Percentiles rank a stretch among this genome's conserved stretches.
phyloP scores from a whole-genome alignment of 2,797 vertebrate genomes.

The Astyanax mexicanus region DNA sequence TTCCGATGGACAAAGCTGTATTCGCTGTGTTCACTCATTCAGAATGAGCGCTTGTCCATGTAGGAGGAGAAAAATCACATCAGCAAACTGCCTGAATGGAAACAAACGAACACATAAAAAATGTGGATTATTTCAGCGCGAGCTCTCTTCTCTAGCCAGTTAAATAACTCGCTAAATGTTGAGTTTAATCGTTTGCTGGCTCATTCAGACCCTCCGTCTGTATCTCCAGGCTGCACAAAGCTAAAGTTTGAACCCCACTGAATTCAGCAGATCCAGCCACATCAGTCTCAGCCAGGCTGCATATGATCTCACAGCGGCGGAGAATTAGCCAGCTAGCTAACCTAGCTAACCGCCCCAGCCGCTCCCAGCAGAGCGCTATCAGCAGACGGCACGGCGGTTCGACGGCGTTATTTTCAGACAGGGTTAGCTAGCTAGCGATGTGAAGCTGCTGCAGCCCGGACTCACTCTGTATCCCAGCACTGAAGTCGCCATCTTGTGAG shows the following conservation, averaged over 20 bases:
- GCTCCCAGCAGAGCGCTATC: not conserved
- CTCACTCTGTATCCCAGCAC: slow-evolving; percentile 55
- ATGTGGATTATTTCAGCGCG: not conserved
- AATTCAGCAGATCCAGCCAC: not conserved
- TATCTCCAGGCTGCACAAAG: not conserved
- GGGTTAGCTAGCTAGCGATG: slow-evolving; percentile 1
- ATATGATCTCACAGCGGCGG: not conserved
- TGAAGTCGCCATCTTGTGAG: slow-evolving; percentile 67
- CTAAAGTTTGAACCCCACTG: slow-evolving; percentile 45
- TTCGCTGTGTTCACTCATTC: slow-evolving; percentile 32
- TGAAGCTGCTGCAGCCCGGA: slow-evolving; percentile 36
- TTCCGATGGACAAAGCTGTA: slow-evolving; percentile 52
- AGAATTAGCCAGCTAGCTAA: too few relatives aligned
- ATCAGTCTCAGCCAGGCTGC: not conserved
- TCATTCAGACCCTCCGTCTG: not conserved
- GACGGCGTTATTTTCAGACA: not conserved
- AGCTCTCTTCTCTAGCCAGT: not conserved
- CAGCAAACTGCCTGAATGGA: not conserved
- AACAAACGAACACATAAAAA: not conserved
- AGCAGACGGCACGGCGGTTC: not conserved
- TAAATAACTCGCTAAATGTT: too few relatives aligned
- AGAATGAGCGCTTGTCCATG: slow-evolving; percentile 23
- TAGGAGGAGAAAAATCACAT: slow-evolving; percentile 5
- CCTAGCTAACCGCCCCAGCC: too few relatives aligned
- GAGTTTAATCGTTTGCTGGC: too few relatives aligned